Evolutionary conservation across 2,888 invertebrate genomes (phyloP).

Genomic region (Serripes groenlandicus): DNA sequence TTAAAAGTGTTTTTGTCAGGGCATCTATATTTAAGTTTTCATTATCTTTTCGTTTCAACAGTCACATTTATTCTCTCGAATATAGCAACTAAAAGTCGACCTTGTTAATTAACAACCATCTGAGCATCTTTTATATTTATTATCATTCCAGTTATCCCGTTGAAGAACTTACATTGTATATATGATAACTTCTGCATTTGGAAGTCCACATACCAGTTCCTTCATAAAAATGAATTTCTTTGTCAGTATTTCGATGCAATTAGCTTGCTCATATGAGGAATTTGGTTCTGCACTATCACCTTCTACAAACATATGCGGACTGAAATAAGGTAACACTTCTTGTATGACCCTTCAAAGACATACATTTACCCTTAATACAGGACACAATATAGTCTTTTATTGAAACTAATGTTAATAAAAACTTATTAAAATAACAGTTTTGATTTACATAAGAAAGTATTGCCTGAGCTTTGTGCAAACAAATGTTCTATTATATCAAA

Average conservation of each 20-base stretch:
- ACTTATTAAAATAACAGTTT: too few relatives aligned
- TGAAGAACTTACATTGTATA: not conserved
- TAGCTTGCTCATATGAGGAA: not conserved
- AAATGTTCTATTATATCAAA: too few relatives aligned
- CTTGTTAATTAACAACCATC: constrained; percentile 31
- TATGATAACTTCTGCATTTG: constrained; percentile 11
- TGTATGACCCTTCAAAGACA: constrained; percentile 4
- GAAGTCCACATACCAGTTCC: constrained; percentile 19
- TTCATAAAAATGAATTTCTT: constrained; percentile 14
- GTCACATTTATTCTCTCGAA: constrained; percentile 25
- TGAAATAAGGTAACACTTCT: not conserved
- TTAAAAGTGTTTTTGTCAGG: constrained; percentile 4
- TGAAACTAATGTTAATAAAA: not conserved
- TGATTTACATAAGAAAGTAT: too few relatives aligned
- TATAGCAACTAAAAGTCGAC: constrained; percentile 18
- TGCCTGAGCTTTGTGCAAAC: too few relatives aligned
- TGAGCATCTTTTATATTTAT: not conserved
- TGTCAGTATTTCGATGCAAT: not conserved
- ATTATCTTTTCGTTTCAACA: constrained; percentile 18
- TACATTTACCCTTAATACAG: not conserved
- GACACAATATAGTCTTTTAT: not conserved
- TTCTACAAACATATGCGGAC: not conserved
- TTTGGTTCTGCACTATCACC: not conserved
- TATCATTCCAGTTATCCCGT: constrained; percentile 24
- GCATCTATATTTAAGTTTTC: constrained; percentile 17